Evolutionary conservation across 2,888 invertebrate species (phyloP).

Genomic region (Spodoptera littoralis): DNA sequence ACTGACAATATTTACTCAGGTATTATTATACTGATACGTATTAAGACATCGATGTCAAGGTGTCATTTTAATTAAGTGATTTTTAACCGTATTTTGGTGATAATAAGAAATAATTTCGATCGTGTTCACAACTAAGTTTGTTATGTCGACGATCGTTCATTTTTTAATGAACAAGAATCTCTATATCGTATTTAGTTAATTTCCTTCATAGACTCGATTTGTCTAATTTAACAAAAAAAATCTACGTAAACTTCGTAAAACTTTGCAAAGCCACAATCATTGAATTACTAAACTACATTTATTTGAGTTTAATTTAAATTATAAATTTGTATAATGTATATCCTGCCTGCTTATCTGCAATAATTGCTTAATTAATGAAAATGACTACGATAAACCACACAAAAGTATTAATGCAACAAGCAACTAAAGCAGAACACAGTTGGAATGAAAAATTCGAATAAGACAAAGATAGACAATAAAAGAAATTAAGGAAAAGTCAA

Average conservation of each 20-base stretch:
- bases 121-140: too few relatives aligned
- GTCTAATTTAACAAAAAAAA: too few relatives aligned
- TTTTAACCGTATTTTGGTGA: slow-evolving; percentile 53
- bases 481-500: too few relatives aligned
- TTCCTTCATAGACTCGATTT: too few relatives aligned
- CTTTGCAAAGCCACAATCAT: neutral
- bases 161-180: too few relatives aligned
- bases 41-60: slow-evolving; percentile 76
- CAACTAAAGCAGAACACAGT: slow-evolving; percentile 5
- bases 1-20: slow-evolving; percentile 70
- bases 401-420: neutral
- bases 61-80: slow-evolving; percentile 42
- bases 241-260: too few relatives aligned
- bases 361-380: neutral
- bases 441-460: slow-evolving; percentile 3
- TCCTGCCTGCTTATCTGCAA: slow-evolving; percentile 10
- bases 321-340: slow-evolving; percentile 3
- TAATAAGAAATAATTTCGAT: slow-evolving; percentile 16
- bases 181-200: too few relatives aligned
- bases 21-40: slow-evolving; percentile 63
- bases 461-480: too few relatives aligned
- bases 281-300: slow-evolving; percentile 2
- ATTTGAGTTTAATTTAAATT: slow-evolving; percentile 7
- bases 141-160: too few relatives aligned
- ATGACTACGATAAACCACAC: slow-evolving; percentile 1